These are phyloP conservation scores for Brachionus sp. DNA, from an alignment of 1,140 invertebrate species.

Conservation along the genomic window DNA sequence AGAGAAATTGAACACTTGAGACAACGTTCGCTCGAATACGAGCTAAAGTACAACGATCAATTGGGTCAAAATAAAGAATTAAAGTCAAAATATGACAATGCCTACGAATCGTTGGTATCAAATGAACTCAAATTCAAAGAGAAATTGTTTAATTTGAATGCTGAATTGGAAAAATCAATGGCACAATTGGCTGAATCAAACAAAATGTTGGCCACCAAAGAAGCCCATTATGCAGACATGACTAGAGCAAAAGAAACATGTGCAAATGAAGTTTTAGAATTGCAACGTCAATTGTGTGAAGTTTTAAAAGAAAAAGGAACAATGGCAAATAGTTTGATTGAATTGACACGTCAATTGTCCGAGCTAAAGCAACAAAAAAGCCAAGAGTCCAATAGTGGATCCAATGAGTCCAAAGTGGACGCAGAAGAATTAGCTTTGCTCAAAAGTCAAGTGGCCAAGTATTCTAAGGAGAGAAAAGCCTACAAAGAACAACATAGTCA, in stretches of 20 bases:
- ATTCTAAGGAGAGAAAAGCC: neutral
- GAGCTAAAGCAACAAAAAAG: neutral
- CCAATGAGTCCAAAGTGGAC: neutral
- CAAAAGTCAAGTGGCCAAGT: neutral
- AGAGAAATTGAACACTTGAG: neutral
- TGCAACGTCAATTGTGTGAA: slow-evolving; percentile 1
- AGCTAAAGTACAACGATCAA: slow-evolving; percentile 20
- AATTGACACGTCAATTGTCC: neutral
- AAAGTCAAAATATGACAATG: neutral
- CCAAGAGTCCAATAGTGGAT: neutral
- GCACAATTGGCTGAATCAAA: neutral
- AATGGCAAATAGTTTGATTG: neutral
- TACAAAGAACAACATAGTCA: slow-evolving; percentile 30
- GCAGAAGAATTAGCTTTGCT: neutral
- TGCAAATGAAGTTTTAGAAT: neutral
- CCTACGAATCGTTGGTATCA: neutral
- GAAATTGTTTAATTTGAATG: slow-evolving; percentile 12
- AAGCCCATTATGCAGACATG: neutral
- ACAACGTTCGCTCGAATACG: neutral
- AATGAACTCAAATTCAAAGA: slow-evolving; percentile 37
- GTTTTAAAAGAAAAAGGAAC: neutral
- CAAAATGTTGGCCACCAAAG: neutral
- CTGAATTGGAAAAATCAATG: neutral
- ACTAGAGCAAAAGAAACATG: neutral
- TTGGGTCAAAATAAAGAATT: neutral